phyloP scores from a whole-genome alignment of 2,888 invertebrate species.

The Calliphora vomitoria region DNA sequence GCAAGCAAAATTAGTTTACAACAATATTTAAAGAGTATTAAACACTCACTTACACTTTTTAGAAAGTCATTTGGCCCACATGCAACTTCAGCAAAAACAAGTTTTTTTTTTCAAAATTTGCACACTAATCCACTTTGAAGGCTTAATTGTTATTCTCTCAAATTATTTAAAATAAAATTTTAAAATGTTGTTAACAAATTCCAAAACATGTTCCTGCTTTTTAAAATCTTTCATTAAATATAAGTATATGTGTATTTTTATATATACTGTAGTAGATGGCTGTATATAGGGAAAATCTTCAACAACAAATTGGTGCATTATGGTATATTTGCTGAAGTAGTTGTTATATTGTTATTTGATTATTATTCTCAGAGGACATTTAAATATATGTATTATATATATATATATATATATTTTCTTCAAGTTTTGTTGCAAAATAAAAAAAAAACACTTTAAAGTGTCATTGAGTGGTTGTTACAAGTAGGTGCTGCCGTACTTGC shows the following conservation, averaged over 20 bases:
- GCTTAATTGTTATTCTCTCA: slow-evolving; percentile 31
- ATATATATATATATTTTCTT: neutral
- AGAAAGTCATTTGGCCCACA: slow-evolving; percentile 52
- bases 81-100: slow-evolving; percentile 7
- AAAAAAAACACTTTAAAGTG: slow-evolving; percentile 65
- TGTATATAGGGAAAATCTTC: neutral
- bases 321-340: slow-evolving; percentile 21
- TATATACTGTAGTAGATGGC: too few species aligned
- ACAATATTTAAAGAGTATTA: neutral
- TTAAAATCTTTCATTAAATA: neutral
- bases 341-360: slow-evolving; percentile 46
- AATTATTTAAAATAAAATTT: neutral
- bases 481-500: slow-evolving; percentile 70
- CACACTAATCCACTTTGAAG: slow-evolving; percentile 46
- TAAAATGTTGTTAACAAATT: neutral
- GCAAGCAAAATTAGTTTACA: neutral
- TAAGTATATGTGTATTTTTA: too few species aligned
- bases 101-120: slow-evolving; percentile 32
- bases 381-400: neutral
- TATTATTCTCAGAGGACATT: slow-evolving; percentile 40
- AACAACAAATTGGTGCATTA: slow-evolving; percentile 39
- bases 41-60: slow-evolving; percentile 56
- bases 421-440: slow-evolving; percentile 49
- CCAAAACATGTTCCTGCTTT: neutral
- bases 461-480: slow-evolving; percentile 66